A percentile compares a stretch with the other conserved stretches of the same genome.
Evolutionary conservation across 2,797 vertebrate species (phyloP).

Genomic region (Enteromius trimaculatus): DNA sequence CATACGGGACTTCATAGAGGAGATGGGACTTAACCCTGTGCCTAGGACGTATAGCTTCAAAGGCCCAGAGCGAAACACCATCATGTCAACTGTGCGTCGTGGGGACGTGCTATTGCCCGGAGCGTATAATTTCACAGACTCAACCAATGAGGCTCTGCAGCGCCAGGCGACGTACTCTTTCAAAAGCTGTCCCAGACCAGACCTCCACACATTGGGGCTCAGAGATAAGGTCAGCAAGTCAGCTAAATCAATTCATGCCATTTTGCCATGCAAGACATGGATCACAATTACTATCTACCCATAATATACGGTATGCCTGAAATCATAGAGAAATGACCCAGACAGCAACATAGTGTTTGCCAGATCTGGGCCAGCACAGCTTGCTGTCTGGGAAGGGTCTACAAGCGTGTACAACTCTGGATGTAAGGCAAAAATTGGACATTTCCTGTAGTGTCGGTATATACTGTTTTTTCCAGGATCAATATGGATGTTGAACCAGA

Average conservation of each 20-base stretch:
- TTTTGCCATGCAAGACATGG: no score
- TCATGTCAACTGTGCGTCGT: slow-evolving; percentile 46
- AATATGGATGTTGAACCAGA: no score
- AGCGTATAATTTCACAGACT: slow-evolving; percentile 70
- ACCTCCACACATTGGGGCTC: slow-evolving; percentile 63
- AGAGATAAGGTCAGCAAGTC: slow-evolving; percentile 75
- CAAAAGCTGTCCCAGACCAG: slow-evolving; percentile 71
- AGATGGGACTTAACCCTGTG: slow-evolving; percentile 78
- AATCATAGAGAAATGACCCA: no score
- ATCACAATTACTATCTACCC: no score
- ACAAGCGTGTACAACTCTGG: no score
- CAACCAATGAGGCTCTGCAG: slow-evolving; percentile 67
- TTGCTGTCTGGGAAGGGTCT: no score
- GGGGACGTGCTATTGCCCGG: slow-evolving; percentile 69
- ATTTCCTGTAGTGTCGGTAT: no score
- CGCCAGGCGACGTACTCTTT: slow-evolving; percentile 70
- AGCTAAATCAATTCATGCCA: background rate
- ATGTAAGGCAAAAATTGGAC: no score
- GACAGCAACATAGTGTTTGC: no score
- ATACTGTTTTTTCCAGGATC: no score
- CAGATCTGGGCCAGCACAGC: no score
- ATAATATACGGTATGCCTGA: no score
- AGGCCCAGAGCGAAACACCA: slow-evolving; percentile 70
- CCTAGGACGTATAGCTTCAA: slow-evolving; percentile 77
- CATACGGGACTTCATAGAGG: slow-evolving; percentile 77